A percentile compares a stretch with the other conserved stretches of the same genome.
phyloP scores from a whole-genome alignment of 2,888 invertebrate species.

The Drosophila lutescens region DNA sequence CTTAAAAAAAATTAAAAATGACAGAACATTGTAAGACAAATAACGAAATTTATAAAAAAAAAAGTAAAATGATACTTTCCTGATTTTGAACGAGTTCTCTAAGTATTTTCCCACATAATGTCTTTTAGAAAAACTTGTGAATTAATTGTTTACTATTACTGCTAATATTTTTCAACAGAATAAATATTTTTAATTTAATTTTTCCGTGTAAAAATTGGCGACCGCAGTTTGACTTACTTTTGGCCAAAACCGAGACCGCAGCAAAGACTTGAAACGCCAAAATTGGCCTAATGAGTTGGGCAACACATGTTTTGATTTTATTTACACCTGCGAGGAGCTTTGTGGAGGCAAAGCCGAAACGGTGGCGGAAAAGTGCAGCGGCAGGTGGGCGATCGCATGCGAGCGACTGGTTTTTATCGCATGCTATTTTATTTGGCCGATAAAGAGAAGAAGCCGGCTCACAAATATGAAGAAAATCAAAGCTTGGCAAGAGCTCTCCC shows the following conservation, averaged over 20 bases:
- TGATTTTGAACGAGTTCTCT: neutral
- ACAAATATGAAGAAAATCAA: slow-evolving; percentile 14
- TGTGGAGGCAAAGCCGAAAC: slow-evolving; percentile 8
- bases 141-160: neutral
- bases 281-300: slow-evolving; percentile 49
- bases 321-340: slow-evolving; percentile 36
- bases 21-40: too few species aligned
- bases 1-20: too few species aligned
- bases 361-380: slow-evolving; percentile 27
- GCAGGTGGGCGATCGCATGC: slow-evolving; percentile 31
- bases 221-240: slow-evolving; percentile 39
- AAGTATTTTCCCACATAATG: neutral
- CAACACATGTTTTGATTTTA: slow-evolving; percentile 54
- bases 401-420: slow-evolving; percentile 21
- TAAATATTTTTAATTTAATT: neutral
- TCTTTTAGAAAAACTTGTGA: neutral
- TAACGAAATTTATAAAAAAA: too few species aligned
- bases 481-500: slow-evolving; percentile 29
- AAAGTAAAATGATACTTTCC: too few species aligned
- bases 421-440: slow-evolving; percentile 34
- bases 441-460: slow-evolving; percentile 37
- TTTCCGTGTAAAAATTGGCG: slow-evolving; percentile 9
- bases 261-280: slow-evolving; percentile 28
- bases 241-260: slow-evolving; percentile 29
- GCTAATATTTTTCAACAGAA: neutral